Conservation (phyloP, 1,140 invertebrate species). For the Diploscapter pachys region DNA sequence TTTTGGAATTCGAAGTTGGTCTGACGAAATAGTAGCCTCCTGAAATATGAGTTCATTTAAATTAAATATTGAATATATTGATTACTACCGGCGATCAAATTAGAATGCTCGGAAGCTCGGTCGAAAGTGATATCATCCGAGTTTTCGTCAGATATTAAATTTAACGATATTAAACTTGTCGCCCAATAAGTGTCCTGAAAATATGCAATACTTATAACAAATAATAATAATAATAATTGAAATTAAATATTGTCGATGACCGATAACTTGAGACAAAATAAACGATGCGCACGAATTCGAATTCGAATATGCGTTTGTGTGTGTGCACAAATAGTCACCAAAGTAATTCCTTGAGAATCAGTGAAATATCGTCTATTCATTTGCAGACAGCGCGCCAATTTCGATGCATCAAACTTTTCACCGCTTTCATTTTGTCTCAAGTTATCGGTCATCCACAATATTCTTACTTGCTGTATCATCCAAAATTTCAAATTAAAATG, state of each 20-base stretch:
- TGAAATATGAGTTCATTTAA: slow-evolving; percentile 10
- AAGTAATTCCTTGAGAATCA: not conserved
- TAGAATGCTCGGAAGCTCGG: slow-evolving; percentile 33
- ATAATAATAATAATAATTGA: too few relatives aligned
- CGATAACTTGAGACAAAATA: too few relatives aligned
- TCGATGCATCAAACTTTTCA: too few relatives aligned
- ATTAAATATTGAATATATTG: not conserved
- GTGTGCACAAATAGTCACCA: too few relatives aligned
- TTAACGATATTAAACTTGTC: slow-evolving; percentile 7
- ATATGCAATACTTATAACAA: not conserved
- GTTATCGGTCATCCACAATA: not conserved
- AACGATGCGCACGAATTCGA: too few relatives aligned
- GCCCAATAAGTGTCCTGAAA: slow-evolving; percentile 40
- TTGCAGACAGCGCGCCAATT: not conserved
- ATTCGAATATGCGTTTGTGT: too few relatives aligned
- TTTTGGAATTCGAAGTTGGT: slow-evolving; percentile 26
- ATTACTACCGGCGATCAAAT: slow-evolving; percentile 35
- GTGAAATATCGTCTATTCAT: not conserved
- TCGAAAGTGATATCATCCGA: slow-evolving; percentile 36
- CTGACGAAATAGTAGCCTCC: slow-evolving; percentile 38
- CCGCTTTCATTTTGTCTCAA: too few relatives aligned
- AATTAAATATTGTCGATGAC: too few relatives aligned
- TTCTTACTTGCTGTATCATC: slow-evolving; percentile 39
- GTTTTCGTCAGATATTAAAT: slow-evolving; percentile 5
- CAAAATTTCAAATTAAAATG: slow-evolving; percentile 26